phyloP scores from a whole-genome alignment of 2,113 vertebrate species.

The Athene cunicularia region DNA sequence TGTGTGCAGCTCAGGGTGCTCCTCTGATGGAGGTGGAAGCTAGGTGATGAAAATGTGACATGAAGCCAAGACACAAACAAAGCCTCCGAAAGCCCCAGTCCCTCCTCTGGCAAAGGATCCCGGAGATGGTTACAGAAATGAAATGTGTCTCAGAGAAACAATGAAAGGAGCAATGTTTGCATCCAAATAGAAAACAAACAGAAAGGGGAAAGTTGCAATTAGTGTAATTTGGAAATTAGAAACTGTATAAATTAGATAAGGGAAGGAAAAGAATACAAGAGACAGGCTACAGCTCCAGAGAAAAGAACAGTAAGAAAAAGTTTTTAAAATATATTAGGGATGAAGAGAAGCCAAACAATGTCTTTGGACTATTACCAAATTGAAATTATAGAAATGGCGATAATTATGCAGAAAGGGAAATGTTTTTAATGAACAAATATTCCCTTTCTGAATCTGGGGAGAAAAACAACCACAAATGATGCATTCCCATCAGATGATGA shows the following conservation, averaged over 20 bases:
- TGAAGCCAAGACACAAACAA: not conserved
- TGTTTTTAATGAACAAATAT: slow-evolving; percentile 36
- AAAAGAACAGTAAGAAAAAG: not conserved
- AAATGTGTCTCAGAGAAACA: not conserved
- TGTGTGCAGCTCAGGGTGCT: not conserved
- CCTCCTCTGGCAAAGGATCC: not conserved
- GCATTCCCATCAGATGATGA: slow-evolving; percentile 1
- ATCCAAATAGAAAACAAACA: slow-evolving; percentile 15
- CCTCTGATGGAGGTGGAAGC: not conserved
- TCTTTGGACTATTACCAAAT: slow-evolving; percentile 26
- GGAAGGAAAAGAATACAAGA: not conserved
- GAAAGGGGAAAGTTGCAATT: not conserved
- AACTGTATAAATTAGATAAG: slow-evolving; percentile 34
- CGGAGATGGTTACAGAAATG: not conserved
- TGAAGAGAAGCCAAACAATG: not conserved
- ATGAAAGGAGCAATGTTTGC: not conserved
- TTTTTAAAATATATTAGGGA: slow-evolving; percentile 16
- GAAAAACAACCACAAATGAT: slow-evolving; percentile 4
- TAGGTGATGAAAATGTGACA: not conserved
- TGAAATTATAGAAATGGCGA: slow-evolving; percentile 27
- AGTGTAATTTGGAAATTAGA: slow-evolving; percentile 33
- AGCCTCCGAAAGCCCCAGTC: not conserved
- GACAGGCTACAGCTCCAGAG: not conserved
- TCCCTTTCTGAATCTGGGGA: slow-evolving; percentile 9
- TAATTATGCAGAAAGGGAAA: slow-evolving; percentile 39